Evolutionary conservation across 2,797 vertebrate species (phyloP).

Genomic region (Gymnoscopelus braueri): DNA sequence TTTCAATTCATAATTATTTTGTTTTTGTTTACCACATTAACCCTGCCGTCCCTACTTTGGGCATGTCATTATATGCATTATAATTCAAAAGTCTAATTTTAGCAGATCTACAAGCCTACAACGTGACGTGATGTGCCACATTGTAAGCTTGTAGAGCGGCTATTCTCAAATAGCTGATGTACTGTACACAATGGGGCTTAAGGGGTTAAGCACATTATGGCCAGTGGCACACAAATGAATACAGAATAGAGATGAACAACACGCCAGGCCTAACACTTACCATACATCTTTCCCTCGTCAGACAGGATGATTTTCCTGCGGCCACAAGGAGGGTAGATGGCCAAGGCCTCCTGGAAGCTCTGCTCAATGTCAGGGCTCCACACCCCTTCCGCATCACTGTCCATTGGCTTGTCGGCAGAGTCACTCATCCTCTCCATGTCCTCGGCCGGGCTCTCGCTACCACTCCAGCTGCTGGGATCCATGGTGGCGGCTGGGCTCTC

Average conservation of each 20-base stretch:
- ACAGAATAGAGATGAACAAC: background rate
- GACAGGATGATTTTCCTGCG: constrained; percentile 99
- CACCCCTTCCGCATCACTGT: constrained; percentile 98
- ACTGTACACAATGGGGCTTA: too few species aligned
- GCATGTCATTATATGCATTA: too few species aligned
- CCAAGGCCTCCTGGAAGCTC: constrained; percentile 99
- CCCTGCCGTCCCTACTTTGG: too few species aligned
- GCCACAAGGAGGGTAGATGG: constrained; percentile 98
- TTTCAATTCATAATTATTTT: constrained; percentile 6
- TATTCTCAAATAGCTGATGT: too few species aligned
- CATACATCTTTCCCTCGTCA: constrained; percentile 99
- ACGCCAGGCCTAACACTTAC: constrained; percentile 82
- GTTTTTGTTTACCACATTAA: too few species aligned
- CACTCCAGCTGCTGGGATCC: constrained; percentile 99
- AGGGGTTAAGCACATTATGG: too few species aligned
- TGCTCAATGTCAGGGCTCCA: constrained; percentile 99
- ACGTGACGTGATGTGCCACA: too few species aligned
- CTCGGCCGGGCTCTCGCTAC: constrained; percentile 99
- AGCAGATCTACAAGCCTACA: too few species aligned
- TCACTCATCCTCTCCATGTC: constrained; percentile 99
- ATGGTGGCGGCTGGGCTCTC: constrained; percentile 92
- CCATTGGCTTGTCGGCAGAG: constrained; percentile 96
- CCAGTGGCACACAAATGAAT: background rate
- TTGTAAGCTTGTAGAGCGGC: too few species aligned
- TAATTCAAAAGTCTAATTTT: too few species aligned